Evolutionary conservation across 2,113 vertebrate genomes (phyloP).

Genomic region (Ginglymostoma cirratum): DNA sequence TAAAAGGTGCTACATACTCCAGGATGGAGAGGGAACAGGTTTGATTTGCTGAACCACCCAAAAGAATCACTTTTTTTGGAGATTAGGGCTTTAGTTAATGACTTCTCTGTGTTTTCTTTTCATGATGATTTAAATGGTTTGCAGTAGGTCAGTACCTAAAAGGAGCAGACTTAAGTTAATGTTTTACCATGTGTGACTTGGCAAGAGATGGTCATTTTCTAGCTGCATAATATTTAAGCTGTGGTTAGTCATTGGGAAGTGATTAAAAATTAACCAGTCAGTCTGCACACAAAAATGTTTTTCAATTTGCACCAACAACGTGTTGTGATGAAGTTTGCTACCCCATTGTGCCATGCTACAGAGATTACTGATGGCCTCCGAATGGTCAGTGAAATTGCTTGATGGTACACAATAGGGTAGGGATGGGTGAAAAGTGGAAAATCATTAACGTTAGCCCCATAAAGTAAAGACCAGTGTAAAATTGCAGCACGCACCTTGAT

Average conservation of each 20-base stretch:
- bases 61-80: background rate
- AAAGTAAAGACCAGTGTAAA: background rate
- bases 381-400: background rate
- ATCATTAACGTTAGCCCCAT: background rate
- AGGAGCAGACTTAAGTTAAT: background rate
- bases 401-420: background rate
- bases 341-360: background rate
- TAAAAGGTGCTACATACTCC: background rate
- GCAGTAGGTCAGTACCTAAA: background rate
- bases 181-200: background rate
- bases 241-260: background rate
- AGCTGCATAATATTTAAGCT: background rate
- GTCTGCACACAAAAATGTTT: background rate
- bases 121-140: background rate
- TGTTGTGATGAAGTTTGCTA: background rate
- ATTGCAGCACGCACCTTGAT: background rate
- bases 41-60: background rate
- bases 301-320: background rate
- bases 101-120: background rate
- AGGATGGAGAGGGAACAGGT: background rate
- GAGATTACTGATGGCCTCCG: background rate
- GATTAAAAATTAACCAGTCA: slow-evolving; percentile 3
- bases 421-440: background rate
- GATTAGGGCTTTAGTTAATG: background rate
- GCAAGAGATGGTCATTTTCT: background rate